Base-by-base conservation (phyloP, 2,888 invertebrate species). In the Drosophila trichaetosa region DNA sequence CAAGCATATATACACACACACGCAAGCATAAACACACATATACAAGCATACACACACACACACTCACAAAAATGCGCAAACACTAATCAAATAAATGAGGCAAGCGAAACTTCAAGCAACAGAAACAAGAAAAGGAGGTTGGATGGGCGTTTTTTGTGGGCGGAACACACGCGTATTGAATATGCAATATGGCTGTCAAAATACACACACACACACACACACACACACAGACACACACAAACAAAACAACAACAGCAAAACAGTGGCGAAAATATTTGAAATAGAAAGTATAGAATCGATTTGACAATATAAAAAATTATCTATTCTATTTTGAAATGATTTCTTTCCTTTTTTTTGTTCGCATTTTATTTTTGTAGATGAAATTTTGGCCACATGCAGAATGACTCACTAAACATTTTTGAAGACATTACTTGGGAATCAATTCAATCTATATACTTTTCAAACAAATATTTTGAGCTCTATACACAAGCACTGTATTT, bases 61-160 rank as follows among this genome's bases (percentile, higher is more conserved):
- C 51, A 56, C 40, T 42, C 16, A 21, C 46, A 24, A 8, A 16
- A 24, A 24, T 2, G 24, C 53, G 18, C 80, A 54, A 68, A 67
- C 53, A 76, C 81, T 88, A 88, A 90, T 86, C 90, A 86, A 83
- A 86, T 88, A 79, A 90, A 89, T 69, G 80, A 70, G 57, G 53
- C 51, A 53, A 29, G 54, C 60, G 79, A 56, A 65, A 73, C 62
- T 80, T 65, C 62, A 52, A 69, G 62, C 71, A 62, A 69, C 56
- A 64, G 53, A 57, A 48, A 42, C 42, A 36, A 48, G 40, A 18
- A 16, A 38, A 10, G 18, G 7, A 18, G 33, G 24, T 33, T 29
- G 24, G 1, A 8, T 38, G 69, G 58, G 11, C 11, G 6, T n/a
- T 27, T 6, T 38, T 38, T n/a, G 18, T 29, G 38, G 13, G 13